A percentile compares a stretch with the other conserved stretches of the same genome.
phyloP scores from a whole-genome alignment of 2,113 vertebrate genomes.

The Physeter macrocephalus region DNA sequence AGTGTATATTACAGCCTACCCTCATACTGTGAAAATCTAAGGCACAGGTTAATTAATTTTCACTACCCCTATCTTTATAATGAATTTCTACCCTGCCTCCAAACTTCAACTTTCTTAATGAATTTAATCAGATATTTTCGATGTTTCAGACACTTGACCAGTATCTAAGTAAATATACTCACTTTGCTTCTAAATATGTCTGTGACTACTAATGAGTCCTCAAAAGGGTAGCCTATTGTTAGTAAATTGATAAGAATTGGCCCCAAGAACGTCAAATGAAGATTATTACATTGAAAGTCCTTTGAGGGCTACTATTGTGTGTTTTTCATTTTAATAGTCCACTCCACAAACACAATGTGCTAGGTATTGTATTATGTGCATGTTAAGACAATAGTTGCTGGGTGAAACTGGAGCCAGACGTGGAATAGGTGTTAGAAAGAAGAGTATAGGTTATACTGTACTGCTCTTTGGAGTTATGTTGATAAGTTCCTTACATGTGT shows the following conservation, averaged over 20 bases:
- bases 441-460: not conserved
- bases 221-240: not conserved
- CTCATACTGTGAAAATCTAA: not conserved
- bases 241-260: not conserved
- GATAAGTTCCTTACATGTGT: not conserved
- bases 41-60: not conserved
- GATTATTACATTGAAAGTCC: not conserved
- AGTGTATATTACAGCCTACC: not conserved
- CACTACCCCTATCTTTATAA: not conserved
- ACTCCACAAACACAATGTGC: not conserved
- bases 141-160: not conserved
- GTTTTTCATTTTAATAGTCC: not conserved
- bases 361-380: not conserved
- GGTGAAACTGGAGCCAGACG: not conserved
- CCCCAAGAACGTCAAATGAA: not conserved
- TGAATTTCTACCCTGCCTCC: not conserved
- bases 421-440: not conserved
- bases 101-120: not conserved
- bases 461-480: not conserved
- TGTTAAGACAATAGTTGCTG: not conserved
- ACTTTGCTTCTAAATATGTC: not conserved
- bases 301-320: not conserved
- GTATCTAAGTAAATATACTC: not conserved
- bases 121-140: not conserved
- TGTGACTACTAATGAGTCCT: not conserved